These are phyloP conservation scores for Xenopus petersii DNA, from an alignment of 2,797 vertebrate genomes.

Conservation along the genomic window DNA sequence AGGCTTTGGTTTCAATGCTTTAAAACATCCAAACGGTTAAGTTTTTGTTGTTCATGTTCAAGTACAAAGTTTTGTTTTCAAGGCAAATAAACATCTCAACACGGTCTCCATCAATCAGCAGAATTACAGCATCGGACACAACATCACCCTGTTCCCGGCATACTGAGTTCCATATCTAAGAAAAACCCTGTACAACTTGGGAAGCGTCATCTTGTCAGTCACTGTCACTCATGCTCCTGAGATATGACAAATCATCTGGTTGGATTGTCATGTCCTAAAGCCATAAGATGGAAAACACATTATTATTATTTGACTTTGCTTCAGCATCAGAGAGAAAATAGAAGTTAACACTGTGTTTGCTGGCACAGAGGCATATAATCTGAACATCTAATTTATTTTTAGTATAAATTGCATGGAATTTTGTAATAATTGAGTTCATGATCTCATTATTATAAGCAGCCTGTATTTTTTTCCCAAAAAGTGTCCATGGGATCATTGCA, in stretches of 20 bases:
- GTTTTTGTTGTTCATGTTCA: not conserved
- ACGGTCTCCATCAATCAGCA: constrained; percentile 34
- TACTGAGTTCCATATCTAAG: constrained; percentile 4
- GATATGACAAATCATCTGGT: constrained; percentile 28
- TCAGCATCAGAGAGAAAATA: not conserved
- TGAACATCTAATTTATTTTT: too few relatives aligned
- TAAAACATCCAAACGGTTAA: not conserved
- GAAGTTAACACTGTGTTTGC: not conserved
- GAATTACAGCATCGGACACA: constrained; percentile 26
- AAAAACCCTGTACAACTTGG: not conserved
- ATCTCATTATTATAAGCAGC: too few relatives aligned
- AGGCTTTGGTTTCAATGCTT: not conserved
- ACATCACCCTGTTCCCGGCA: constrained; percentile 24
- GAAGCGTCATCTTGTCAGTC: constrained; percentile 37
- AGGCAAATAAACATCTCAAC: constrained; percentile 35
- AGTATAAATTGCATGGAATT: too few relatives aligned
- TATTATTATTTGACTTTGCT: constrained; percentile 4
- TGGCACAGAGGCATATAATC: not conserved
- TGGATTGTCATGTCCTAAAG: constrained; percentile 15
- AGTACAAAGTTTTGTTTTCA: constrained; percentile 27
- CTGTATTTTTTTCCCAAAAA: too few relatives aligned
- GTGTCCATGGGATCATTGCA: too few relatives aligned
- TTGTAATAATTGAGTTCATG: too few relatives aligned
- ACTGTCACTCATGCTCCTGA: constrained; percentile 13
- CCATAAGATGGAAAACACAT: constrained; percentile 13